Evolutionary conservation across 2,797 vertebrate species (phyloP).

Genomic region (Liasis olivaceus): DNA sequence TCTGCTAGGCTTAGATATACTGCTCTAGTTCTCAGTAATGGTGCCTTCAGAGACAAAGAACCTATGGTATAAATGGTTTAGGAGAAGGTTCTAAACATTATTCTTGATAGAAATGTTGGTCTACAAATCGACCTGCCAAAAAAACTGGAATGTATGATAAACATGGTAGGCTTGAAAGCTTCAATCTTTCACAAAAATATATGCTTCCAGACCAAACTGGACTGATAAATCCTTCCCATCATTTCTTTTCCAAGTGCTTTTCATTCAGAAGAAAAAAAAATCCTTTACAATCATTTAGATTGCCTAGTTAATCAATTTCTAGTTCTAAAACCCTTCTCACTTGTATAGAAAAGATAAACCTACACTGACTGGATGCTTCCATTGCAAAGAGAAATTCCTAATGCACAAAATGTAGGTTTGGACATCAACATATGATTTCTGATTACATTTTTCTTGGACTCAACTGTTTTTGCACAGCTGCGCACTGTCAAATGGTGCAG

Average conservation of each 20-base stretch:
- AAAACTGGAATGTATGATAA: neutral
- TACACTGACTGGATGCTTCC: neutral
- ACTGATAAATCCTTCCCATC: neutral
- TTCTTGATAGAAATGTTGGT: neutral
- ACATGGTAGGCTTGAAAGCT: neutral
- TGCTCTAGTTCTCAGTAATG: neutral
- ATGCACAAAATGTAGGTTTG: neutral
- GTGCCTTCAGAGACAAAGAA: neutral
- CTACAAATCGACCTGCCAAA: neutral
- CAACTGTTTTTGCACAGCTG: neutral
- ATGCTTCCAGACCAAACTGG: neutral
- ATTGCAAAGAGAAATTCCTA: neutral
- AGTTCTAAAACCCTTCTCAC: conserved; percentile 20
- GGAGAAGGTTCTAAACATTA: neutral
- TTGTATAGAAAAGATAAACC: conserved; percentile 17
- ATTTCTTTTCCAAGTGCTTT: neutral
- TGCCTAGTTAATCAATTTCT: neutral
- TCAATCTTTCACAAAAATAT: neutral
- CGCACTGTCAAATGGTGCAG: neutral
- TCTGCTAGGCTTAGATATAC: neutral
- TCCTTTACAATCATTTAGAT: neutral
- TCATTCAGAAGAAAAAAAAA: neutral
- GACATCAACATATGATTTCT: conserved; percentile 22
- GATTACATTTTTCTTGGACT: neutral
- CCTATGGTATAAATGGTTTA: neutral